Conservation (phyloP, 37 sponge, comb jelly and placozoan species). For the Bolinopsis microptera region DNA sequence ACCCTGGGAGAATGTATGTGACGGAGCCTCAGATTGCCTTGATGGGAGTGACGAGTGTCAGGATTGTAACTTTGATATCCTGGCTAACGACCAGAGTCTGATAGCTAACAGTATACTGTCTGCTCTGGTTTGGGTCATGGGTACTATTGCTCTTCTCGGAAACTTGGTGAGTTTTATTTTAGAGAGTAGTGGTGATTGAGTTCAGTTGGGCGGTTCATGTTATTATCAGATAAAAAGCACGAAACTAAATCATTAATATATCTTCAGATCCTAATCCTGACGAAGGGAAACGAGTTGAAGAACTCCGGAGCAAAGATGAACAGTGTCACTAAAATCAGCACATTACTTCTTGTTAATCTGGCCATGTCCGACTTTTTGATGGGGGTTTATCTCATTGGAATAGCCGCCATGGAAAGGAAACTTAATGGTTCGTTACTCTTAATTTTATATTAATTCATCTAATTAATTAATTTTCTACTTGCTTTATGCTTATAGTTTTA, state of each 20-base stretch:
- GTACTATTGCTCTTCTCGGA: background rate
- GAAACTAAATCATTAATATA: too few species aligned
- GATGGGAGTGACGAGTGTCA: constrained; percentile 52
- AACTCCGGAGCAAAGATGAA: background rate
- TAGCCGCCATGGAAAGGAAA: constrained; percentile 29
- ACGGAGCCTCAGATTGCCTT: constrained; percentile 1
- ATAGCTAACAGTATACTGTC: constrained; percentile 19
- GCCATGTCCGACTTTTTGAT: constrained; percentile 34
- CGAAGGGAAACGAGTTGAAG: constrained; percentile 7
- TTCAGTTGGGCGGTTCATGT: too few species aligned
- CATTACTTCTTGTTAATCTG: background rate
- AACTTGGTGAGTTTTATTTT: background rate
- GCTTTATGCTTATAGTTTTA: background rate
- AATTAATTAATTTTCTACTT: background rate
- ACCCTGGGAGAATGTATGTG: constrained; percentile 47
- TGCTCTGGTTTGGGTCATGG: constrained; percentile 26
- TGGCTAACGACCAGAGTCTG: constrained; percentile 47
- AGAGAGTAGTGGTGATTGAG: too few species aligned
- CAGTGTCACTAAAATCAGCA: background rate
- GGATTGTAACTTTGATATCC: constrained; percentile 33
- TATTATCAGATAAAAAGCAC: too few species aligned
- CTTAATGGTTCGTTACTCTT: background rate
- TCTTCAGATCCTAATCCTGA: constrained; percentile 10
- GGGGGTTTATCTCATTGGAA: constrained; percentile 17
- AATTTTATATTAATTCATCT: too few species aligned